Evolutionary conservation across 2,888 invertebrate species (phyloP).

Genomic region (Opisthograptis luteolata): DNA sequence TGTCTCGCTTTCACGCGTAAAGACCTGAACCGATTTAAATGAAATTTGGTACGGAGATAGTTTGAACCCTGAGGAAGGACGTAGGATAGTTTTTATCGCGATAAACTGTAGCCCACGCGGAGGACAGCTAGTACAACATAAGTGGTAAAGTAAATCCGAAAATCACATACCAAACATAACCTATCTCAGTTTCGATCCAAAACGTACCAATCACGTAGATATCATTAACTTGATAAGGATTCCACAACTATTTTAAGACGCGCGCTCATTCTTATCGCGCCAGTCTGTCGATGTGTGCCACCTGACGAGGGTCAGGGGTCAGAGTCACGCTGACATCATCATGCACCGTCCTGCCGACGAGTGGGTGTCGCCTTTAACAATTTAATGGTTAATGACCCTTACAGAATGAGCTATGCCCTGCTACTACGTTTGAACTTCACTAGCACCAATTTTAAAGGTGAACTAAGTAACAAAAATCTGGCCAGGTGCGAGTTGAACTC

Average conservation of each 20-base stretch:
- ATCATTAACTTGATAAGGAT: constrained; percentile 14
- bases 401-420: constrained; percentile 12
- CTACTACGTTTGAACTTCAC: constrained; percentile 24
- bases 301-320: constrained; percentile 49
- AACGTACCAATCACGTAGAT: neutral
- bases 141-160: neutral
- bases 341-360: constrained; percentile 35
- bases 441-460: constrained; percentile 22
- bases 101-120: no score
- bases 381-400: constrained; percentile 47
- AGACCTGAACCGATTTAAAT: no score
- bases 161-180: neutral
- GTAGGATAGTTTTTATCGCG: no score
- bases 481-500: no score
- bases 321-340: constrained; percentile 48
- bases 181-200: neutral
- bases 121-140: no score
- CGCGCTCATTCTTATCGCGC: constrained; percentile 47
- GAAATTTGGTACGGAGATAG: no score
- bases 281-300: constrained; percentile 41
- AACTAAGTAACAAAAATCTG: no score
- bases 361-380: constrained; percentile 46
- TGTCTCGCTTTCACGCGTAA: no score
- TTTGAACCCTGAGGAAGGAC: no score
- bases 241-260: constrained; percentile 36